These are phyloP conservation scores for Heliconius himera DNA, from an alignment of 1,140 invertebrate species.

Conservation along the genomic window DNA sequence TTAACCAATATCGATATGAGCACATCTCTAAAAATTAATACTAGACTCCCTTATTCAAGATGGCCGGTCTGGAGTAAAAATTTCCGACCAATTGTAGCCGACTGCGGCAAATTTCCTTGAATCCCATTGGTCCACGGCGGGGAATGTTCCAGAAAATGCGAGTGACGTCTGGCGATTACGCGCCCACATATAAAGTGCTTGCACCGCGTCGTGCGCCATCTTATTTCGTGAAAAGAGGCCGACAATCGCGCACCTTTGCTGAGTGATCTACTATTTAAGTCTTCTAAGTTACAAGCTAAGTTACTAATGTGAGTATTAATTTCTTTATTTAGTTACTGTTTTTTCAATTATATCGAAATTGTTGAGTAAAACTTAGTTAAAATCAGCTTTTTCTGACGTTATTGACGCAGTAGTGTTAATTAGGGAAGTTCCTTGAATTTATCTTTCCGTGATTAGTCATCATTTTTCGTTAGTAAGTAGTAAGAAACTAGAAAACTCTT, in stretches of 20 bases:
- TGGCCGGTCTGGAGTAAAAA: conserved; percentile 31
- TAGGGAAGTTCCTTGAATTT: conserved; percentile 37
- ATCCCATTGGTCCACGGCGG: conserved; percentile 54
- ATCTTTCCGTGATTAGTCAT: conserved; percentile 11
- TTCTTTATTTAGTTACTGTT: conserved; percentile 13
- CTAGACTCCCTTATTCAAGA: conserved; percentile 4
- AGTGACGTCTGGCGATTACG: conserved; percentile 64
- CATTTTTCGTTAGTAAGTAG: background rate
- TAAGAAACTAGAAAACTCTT: background rate
- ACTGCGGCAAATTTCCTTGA: conserved; percentile 30
- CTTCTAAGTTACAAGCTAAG: conserved; percentile 53
- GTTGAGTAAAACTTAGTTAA: background rate
- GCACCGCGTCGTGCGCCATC: conserved; percentile 50
- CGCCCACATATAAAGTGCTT: conserved; percentile 58
- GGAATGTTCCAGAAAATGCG: conserved; percentile 76
- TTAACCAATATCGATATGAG: background rate
- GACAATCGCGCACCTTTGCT: conserved; percentile 78
- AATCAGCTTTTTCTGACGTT: background rate
- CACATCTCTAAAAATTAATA: conserved; percentile 1
- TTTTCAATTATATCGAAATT: background rate
- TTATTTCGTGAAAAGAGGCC: conserved; percentile 75
- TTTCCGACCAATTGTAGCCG: conserved; percentile 53
- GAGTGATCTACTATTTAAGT: conserved; percentile 69
- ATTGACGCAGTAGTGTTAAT: conserved; percentile 1
- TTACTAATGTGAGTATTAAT: conserved; percentile 64